Base-by-base conservation (phyloP, 2,888 invertebrate genomes). In the Pseudolycoriella hygida region DNA sequence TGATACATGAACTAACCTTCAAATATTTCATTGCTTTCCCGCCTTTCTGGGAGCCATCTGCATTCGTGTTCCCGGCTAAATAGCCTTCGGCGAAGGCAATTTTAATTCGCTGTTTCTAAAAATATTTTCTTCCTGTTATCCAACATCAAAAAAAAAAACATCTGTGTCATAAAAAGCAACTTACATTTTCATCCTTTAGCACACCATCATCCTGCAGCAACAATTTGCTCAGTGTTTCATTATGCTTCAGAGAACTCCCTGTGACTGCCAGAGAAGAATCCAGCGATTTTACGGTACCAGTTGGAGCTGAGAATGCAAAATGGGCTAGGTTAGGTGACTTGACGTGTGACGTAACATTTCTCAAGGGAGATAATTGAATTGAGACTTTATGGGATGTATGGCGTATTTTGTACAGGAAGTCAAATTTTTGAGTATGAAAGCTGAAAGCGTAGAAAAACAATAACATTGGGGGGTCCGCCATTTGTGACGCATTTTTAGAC, bases 51-150 rank as follows among this genome's bases (percentile, higher is more conserved):
- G 61, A 56, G 49, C 65, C 67, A 25, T 62, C 59, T 1, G 62
- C 54, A 25, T 25, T 25, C 46, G 58, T 69, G 47, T 69, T 66
- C 53, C 85, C 89, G 44, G 87, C 79, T 48, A 87, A 60, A 59
- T 89, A 92, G 1, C 92, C 92, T 63, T 92, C 92, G 31, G 88
- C 88, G 67, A 92, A 92, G 1, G 90, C 90, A 47, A 88, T 73
- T 68, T 88, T 88, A 46, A 89, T 71, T 56, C 77, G 75, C 52
- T 80, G 78, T 52, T 78, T 77, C 61, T 87, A 78, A 0, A 34
- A 49, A 19, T 14, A 37, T 25, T 6, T 6, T 25, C 25, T n/a
- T n/a, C n/a, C n/a, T n/a, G n/a, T n/a, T n/a, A n/a, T n/a, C n/a
- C n/a, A n/a, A n/a, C n/a, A n/a, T n/a, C n/a, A 31, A 39, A 17